Evolutionary conservation across 2,797 vertebrate genomes (phyloP), one percentile per base, ranked within the genome.

Genomic region (Anguilla megastoma): DNA sequence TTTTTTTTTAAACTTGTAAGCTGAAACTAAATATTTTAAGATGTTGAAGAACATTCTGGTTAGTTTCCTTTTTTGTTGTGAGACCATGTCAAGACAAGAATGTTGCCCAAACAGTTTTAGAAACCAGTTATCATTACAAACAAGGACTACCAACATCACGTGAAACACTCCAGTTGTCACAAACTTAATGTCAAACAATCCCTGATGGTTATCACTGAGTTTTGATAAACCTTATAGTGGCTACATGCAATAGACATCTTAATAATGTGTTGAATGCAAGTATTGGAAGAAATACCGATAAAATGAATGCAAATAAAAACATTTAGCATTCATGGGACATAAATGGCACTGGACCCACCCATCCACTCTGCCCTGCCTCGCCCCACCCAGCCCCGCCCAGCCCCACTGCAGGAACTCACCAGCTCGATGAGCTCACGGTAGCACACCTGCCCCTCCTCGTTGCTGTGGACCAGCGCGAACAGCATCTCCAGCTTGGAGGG

Each of bases 361-460:
- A 14, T 56, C 54, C 12, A 2, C 54, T 14, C 10, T 12, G 14
- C 54, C 1, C 54, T 56, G 2, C 7, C 14, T 2, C 36, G 2
- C 7, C 60, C n/a, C 60, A 6, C 4, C 60, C 60, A 24, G 56
- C 74, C 41, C 41, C 60, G 3, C 12, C 30, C 27, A 52, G 9
- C 8, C 7, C 50, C 1, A 8, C n/a, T 7, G 60, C 18, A n/a
- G 33, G 88, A 90, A 96, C 98, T 98, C 95, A 99, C 98, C 97
- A 99, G 96, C 95, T 99, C 98, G 89, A 98, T 98, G 95, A 99
- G 97, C 94, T 99, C 98, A 94, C 98, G 98, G 94, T 99, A 99
- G 96, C 98, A 99, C 95, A 99, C 97, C 94, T 99, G 98, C 89
- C 98, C 98, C 79, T 97, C 97, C 86, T 98, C 97, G 66, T 99